Conservation (phyloP, 2,797 vertebrate species). For the Ispidina lecontei region DNA sequence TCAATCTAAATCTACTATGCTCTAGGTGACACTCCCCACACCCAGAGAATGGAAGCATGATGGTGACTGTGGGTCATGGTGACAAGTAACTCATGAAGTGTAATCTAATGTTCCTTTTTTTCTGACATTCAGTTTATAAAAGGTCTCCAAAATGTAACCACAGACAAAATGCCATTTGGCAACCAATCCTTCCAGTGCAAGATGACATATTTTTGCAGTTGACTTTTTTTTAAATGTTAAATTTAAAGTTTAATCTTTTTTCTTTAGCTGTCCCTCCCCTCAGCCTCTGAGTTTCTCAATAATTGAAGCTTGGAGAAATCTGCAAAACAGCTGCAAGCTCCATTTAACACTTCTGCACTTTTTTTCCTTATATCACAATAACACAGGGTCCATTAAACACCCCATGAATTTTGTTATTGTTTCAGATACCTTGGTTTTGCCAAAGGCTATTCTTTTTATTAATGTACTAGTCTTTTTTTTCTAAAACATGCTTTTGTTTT, state of each 20-base stretch:
- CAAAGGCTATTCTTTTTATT: slow-evolving; percentile 47
- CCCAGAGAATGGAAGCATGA: too few species aligned
- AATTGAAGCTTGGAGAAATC: slow-evolving; percentile 43
- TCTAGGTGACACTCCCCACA: too few species aligned
- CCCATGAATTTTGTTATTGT: slow-evolving; percentile 47
- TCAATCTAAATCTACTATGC: too few species aligned
- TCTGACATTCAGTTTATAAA: neutral
- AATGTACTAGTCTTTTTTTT: neutral
- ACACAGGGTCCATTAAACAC: slow-evolving; percentile 48
- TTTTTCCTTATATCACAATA: slow-evolving; percentile 41
- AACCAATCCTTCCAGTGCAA: neutral
- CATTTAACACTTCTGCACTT: slow-evolving; percentile 24
- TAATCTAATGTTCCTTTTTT: neutral
- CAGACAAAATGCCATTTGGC: neutral
- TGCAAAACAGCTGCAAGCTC: slow-evolving; percentile 48
- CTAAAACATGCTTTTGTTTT: neutral
- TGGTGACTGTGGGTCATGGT: accelerated
- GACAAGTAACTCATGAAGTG: accelerated
- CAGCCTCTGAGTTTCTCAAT: neutral
- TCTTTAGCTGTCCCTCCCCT: neutral
- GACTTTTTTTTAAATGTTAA: neutral
- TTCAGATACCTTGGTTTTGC: slow-evolving; percentile 48
- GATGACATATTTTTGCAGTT: too few species aligned
- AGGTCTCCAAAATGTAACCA: neutral
- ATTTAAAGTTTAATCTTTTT: neutral